These are phyloP conservation scores for Nomada goodeniana DNA, from an alignment of 2,888 invertebrate species.

Conservation along the genomic window DNA sequence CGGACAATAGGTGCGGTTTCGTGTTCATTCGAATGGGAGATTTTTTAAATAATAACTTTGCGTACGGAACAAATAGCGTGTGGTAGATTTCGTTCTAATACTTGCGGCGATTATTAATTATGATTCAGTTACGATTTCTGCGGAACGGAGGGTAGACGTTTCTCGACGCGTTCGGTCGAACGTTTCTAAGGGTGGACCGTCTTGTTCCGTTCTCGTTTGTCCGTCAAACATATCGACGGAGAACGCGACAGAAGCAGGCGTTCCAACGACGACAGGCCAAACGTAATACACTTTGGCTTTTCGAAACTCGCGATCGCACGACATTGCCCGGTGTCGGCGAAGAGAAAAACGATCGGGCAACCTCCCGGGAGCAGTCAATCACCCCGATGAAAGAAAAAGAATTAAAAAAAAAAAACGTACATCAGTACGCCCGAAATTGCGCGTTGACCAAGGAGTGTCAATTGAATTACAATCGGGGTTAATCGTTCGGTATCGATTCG, in stretches of 20 bases:
- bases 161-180: not conserved
- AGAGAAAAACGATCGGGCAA: slow-evolving; percentile 2
- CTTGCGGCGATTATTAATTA: no score
- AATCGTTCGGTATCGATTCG: slow-evolving; percentile 14
- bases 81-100: no score
- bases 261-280: slow-evolving; percentile 19
- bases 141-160: not conserved
- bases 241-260: slow-evolving; percentile 28
- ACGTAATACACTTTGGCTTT: slow-evolving; percentile 9
- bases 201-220: not conserved
- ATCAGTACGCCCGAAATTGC: slow-evolving; percentile 26
- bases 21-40: no score
- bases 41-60: no score
- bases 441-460: slow-evolving; percentile 7
- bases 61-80: no score
- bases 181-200: not conserved
- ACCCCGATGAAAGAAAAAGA: slow-evolving; percentile 23
- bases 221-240: slow-evolving; percentile 20
- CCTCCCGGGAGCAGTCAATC: slow-evolving; percentile 31
- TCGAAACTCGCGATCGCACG: slow-evolving; percentile 23
- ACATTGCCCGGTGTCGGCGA: not conserved
- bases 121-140: not conserved
- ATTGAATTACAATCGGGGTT: slow-evolving; percentile 30
- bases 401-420: not conserved
- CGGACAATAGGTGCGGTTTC: no score